Percentiles rank a stretch among this genome's conserved stretches.
Conservation (phyloP, 1,140 invertebrate genomes). For the Drosophila leontia region DNA sequence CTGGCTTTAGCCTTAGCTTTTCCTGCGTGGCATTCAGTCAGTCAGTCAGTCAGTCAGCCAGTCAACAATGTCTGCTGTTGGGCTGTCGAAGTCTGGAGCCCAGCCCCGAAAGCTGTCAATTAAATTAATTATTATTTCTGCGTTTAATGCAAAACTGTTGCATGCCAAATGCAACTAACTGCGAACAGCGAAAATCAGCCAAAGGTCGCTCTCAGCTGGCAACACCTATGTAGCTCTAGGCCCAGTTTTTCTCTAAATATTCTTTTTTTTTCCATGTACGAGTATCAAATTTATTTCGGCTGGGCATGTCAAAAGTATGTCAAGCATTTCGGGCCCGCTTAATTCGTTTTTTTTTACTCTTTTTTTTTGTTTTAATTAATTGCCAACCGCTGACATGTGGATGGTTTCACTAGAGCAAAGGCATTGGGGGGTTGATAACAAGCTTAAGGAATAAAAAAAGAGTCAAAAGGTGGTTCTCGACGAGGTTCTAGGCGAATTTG, state of each 20-base stretch:
- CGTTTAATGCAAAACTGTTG: conserved; percentile 82
- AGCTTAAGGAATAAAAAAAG: conserved; percentile 11
- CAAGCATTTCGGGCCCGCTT: conserved; percentile 79
- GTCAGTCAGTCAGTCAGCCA: conserved; percentile 19
- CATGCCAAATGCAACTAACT: conserved; percentile 55
- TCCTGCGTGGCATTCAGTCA: conserved; percentile 79
- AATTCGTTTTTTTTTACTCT: conserved; percentile 59
- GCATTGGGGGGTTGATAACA: conserved; percentile 71
- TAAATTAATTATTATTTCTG: conserved; percentile 83
- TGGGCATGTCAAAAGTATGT: conserved; percentile 71
- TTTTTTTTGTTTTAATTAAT: conserved; percentile 69
- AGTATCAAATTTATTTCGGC: conserved; percentile 50
- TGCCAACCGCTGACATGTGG: conserved; percentile 75
- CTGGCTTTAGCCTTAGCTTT: conserved; percentile 53
- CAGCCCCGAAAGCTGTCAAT: conserved; percentile 81
- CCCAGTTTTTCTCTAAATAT: conserved; percentile 46
- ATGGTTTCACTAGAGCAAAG: conserved; percentile 72
- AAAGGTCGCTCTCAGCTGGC: conserved; percentile 60
- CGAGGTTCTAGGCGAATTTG: not conserved
- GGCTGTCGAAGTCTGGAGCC: conserved; percentile 62
- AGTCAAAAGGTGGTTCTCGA: not conserved
- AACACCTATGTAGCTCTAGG: conserved; percentile 72
- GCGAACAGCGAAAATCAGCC: conserved; percentile 25
- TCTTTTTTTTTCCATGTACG: conserved; percentile 12
- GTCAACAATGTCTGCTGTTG: conserved; percentile 23